phyloP scores from a whole-genome alignment of 2,888 invertebrate species.

The Parelbella ahira region DNA sequence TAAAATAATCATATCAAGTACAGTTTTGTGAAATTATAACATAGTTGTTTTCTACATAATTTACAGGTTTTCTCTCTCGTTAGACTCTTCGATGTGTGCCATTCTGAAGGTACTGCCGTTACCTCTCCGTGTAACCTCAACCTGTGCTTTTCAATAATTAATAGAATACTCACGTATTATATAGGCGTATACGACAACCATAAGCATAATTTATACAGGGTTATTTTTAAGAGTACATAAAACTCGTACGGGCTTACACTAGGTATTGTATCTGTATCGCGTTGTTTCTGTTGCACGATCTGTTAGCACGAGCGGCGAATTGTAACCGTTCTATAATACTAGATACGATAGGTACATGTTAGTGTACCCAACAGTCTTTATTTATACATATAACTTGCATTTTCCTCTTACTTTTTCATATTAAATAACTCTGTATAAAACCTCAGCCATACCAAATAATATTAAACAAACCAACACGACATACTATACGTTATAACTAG shows the following conservation, averaged over 20 bases:
- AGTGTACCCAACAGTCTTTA: not conserved
- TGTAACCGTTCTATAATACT: no score
- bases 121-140: conserved; percentile 69
- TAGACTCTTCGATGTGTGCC: conserved; percentile 70
- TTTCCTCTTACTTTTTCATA: conserved; percentile 2
- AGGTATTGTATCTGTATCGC: not conserved
- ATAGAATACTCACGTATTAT: conserved; percentile 73
- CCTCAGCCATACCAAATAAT: conserved; percentile 73
- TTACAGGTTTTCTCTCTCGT: conserved; percentile 51
- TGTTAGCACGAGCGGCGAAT: no score
- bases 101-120: conserved; percentile 68
- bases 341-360: no score
- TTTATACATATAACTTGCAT: no score
- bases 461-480: conserved; percentile 28
- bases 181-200: conserved; percentile 66
- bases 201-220: conserved; percentile 80
- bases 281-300: not conserved
- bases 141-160: conserved; percentile 63
- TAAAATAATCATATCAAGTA: conserved; percentile 75
- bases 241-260: conserved; percentile 5
- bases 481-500: not conserved
- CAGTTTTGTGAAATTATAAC: conserved; percentile 61
- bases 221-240: conserved; percentile 60
- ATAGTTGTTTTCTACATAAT: conserved; percentile 57
- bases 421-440: conserved; percentile 76